Evolutionary conservation across 2,888 invertebrate species (phyloP).

Genomic region (Argynnis bischoffii): DNA sequence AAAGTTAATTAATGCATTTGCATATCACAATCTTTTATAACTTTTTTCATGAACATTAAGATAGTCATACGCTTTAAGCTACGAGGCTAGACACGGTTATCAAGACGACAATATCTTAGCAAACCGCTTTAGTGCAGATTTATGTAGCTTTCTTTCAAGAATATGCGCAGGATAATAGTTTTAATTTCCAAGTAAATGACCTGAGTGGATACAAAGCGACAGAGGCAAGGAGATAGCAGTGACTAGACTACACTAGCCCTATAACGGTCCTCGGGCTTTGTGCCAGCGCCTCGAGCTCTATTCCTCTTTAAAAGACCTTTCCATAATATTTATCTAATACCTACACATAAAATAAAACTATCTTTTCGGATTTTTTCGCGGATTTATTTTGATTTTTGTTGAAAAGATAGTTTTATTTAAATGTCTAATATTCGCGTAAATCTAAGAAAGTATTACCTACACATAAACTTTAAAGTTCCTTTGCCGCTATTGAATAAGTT

Average conservation of each 20-base stretch:
- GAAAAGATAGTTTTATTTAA: too few relatives aligned
- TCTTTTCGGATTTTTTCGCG: too few relatives aligned
- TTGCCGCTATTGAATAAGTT: slow-evolving; percentile 13
- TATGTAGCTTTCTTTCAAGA: slow-evolving; percentile 14
- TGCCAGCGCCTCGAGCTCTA: slow-evolving; percentile 28
- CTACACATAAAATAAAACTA: not conserved
- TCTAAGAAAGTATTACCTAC: too few relatives aligned
- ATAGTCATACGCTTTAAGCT: slow-evolving; percentile 8
- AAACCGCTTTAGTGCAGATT: slow-evolving; percentile 16
- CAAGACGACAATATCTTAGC: slow-evolving; percentile 10
- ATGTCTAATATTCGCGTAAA: too few relatives aligned
- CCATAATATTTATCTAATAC: slow-evolving; percentile 27
- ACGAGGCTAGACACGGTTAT: slow-evolving; percentile 19
- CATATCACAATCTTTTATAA: not conserved
- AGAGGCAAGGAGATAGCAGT: slow-evolving; percentile 30
- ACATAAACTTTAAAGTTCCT: slow-evolving; percentile 4
- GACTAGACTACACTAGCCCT: slow-evolving; percentile 32
- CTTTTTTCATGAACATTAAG: slow-evolving; percentile 1
- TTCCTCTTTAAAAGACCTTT: slow-evolving; percentile 19
- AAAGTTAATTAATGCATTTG: too few relatives aligned
- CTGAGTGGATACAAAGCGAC: slow-evolving; percentile 34
- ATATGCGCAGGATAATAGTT: slow-evolving; percentile 20
- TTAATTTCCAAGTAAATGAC: slow-evolving; percentile 35
- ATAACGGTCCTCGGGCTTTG: slow-evolving; percentile 30
- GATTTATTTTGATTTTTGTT: too few relatives aligned